phyloP scores from a whole-genome alignment of 2,888 invertebrate species.

The Harpalus rubripes region DNA sequence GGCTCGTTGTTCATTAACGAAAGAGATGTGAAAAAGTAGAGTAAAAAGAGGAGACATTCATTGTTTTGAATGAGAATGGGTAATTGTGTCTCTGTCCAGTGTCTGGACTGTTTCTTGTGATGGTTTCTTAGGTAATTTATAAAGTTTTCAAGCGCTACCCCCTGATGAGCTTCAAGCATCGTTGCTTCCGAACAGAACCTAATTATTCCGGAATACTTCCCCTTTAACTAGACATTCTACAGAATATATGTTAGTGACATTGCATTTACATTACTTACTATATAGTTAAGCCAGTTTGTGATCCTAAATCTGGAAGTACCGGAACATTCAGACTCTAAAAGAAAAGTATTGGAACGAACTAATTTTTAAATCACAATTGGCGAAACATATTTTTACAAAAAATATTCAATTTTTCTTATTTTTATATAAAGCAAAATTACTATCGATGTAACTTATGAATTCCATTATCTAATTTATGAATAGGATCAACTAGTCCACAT shows the following conservation, averaged over 20 bases:
- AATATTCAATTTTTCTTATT: no score
- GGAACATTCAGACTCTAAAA: no score
- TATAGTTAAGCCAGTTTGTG: no score
- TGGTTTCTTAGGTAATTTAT: constrained; percentile 32
- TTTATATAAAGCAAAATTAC: no score
- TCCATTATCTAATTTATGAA: no score
- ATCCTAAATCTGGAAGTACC: no score
- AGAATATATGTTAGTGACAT: not conserved
- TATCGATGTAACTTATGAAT: no score
- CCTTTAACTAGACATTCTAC: not conserved
- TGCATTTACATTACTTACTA: not conserved
- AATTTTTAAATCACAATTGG: no score
- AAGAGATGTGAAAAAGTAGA: not conserved
- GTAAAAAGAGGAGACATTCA: constrained; percentile 29
- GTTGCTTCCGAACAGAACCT: not conserved
- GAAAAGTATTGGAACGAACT: no score
- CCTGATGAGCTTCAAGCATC: constrained; percentile 32
- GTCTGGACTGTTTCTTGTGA: constrained; percentile 27
- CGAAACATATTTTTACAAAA: no score
- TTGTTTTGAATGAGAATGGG: constrained; percentile 26
- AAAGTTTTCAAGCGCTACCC: constrained; percentile 28
- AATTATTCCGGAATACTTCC: not conserved
- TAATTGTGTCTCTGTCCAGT: constrained; percentile 37
- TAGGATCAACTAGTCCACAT: no score
- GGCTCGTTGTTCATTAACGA: not conserved